A percentile compares a stretch with the other conserved stretches of the same genome.
Evolutionary conservation across 2,888 invertebrate genomes (phyloP).

Genomic region (Aphodius sticticus): DNA sequence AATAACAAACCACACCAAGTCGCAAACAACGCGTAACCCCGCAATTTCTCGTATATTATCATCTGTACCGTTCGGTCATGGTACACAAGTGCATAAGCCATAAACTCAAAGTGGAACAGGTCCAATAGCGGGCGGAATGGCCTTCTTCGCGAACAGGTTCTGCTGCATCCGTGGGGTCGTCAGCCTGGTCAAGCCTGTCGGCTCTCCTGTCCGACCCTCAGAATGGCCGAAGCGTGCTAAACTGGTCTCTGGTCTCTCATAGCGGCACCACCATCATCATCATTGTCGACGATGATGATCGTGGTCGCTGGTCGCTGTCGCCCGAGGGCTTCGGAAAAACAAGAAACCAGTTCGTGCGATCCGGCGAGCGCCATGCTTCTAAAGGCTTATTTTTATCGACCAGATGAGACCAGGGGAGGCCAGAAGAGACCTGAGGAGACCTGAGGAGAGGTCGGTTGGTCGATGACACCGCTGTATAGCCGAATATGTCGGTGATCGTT

Average conservation of each 20-base stretch:
- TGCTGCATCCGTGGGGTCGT: conserved; percentile 6
- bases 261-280: background rate
- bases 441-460: background rate
- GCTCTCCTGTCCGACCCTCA: background rate
- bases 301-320: background rate
- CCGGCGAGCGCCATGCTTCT: background rate
- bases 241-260: background rate
- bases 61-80: background rate
- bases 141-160: conserved; percentile 21
- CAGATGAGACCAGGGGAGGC: no score
- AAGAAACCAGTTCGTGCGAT: conserved; percentile 18
- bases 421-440: no score
- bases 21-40: no score
- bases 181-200: background rate
- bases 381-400: background rate
- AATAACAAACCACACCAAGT: no score
- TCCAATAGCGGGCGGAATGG: background rate
- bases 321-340: conserved; percentile 5
- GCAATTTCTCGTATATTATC: no score
- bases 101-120: background rate
- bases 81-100: background rate
- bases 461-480: background rate
- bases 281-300: background rate
- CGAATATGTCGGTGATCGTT: background rate
- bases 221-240: background rate